A percentile compares a stretch with the other conserved stretches of the same genome.
Evolutionary conservation across 2,888 invertebrate genomes (phyloP).

Genomic region (Cylindroiulus punctatus): DNA sequence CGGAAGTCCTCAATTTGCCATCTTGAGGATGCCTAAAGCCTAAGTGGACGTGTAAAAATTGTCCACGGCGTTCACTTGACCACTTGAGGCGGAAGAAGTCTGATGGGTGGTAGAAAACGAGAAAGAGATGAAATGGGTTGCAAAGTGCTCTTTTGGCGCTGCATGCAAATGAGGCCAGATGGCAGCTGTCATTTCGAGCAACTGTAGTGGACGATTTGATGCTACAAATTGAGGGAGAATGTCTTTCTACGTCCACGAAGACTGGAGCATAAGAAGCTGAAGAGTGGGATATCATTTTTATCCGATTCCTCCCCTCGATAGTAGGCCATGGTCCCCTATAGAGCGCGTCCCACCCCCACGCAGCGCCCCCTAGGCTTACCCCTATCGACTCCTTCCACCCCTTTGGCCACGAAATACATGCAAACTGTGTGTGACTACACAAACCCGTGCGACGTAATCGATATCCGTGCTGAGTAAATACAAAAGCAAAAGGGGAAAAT

Average conservation of each 20-base stretch:
- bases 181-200: background rate
- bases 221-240: constrained; percentile 11
- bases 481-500: constrained; percentile 42
- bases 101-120: background rate
- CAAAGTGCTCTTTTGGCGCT: background rate
- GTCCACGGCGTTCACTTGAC: background rate
- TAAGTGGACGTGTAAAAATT: background rate
- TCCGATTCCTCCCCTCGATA: background rate
- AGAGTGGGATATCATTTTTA: background rate
- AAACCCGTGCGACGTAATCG: constrained; percentile 22
- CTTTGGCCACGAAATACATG: constrained; percentile 38
- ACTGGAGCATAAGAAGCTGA: background rate
- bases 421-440: constrained; percentile 34
- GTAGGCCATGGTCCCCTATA: background rate
- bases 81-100: background rate
- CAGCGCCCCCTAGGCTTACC: background rate
- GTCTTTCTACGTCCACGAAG: background rate
- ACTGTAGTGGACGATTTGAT: constrained; percentile 37
- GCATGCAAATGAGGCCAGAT: background rate
- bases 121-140: background rate
- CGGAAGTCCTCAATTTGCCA: background rate
- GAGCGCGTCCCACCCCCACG: background rate
- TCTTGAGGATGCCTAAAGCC: background rate
- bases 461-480: constrained; percentile 42
- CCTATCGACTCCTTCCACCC: constrained; percentile 7